Conservation (phyloP, 2,888 invertebrate species). For the Tipula unca region DNA sequence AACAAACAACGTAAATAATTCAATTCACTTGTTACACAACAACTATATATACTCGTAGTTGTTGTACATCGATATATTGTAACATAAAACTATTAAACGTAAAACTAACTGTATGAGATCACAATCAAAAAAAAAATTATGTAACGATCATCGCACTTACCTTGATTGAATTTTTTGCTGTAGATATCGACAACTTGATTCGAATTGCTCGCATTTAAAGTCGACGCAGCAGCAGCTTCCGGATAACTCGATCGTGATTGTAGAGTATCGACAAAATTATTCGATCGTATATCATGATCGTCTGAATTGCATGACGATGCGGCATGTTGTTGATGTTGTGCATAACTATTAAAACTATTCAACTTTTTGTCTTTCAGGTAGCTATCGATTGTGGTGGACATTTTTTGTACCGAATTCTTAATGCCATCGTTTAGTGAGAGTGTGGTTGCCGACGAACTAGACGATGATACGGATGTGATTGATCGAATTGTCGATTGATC, state of each 20-base stretch:
- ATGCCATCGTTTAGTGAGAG: slow-evolving; percentile 31
- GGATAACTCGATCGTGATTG: slow-evolving; percentile 22
- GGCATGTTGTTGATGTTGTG: neutral
- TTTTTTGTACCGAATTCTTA: slow-evolving; percentile 41
- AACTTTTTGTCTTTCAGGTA: slow-evolving; percentile 39
- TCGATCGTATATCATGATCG: slow-evolving; percentile 22
- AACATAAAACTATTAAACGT: neutral
- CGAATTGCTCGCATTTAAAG: neutral
- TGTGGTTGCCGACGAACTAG: slow-evolving; percentile 23
- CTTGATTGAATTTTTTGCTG: slow-evolving; percentile 17
- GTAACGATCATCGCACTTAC: neutral
- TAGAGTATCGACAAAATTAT: slow-evolving; percentile 30
- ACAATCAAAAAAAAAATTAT: neutral
- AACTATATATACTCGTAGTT: too few species aligned
- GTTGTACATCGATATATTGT: neutral
- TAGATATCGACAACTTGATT: neutral
- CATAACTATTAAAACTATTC: neutral
- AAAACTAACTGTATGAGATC: neutral
- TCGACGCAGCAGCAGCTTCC: neutral
- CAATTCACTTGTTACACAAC: neutral
- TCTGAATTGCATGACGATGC: slow-evolving; percentile 20
- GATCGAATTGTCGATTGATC: slow-evolving; percentile 24
- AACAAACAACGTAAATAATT: neutral
- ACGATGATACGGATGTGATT: slow-evolving; percentile 17
- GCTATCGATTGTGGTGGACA: slow-evolving; percentile 41